Evolutionary conservation across 1,140 invertebrate genomes (phyloP).

Genomic region (Neoseiulus cucumeris): DNA sequence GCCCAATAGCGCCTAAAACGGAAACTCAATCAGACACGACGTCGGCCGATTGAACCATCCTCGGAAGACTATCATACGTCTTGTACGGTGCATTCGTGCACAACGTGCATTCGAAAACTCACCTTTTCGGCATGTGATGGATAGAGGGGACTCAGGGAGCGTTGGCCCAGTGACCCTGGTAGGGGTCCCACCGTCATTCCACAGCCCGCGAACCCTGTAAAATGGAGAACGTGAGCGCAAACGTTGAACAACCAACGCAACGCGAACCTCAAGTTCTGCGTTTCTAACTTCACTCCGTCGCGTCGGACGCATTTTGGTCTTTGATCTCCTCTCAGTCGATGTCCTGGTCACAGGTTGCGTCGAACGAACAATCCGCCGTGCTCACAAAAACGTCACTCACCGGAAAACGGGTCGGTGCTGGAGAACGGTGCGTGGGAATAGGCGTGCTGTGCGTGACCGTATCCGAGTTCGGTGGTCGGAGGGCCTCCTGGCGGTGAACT

Average conservation of each 20-base stretch:
- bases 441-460: not conserved
- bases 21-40: not conserved
- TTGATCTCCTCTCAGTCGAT: not conserved
- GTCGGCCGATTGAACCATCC: not conserved
- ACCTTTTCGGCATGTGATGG: constrained; percentile 5
- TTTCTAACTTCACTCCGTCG: not conserved
- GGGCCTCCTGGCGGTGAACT: not conserved
- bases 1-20: not conserved
- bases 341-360: not conserved
- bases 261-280: not conserved
- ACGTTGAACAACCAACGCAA: not conserved
- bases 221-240: not conserved
- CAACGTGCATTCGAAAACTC: not conserved
- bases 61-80: not conserved
- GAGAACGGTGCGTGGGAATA: not conserved
- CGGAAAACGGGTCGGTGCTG: constrained; percentile 1
- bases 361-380: not conserved
- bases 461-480: not conserved
- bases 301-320: not conserved
- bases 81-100: not conserved
- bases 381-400: not conserved
- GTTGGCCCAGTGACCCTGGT: not conserved
- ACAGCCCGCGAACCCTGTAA: not conserved
- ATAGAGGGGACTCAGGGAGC: not conserved
- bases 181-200: constrained; percentile 3